Conservation (phyloP, 2,888 invertebrate species). For the Cremastinae sp. region DNA sequence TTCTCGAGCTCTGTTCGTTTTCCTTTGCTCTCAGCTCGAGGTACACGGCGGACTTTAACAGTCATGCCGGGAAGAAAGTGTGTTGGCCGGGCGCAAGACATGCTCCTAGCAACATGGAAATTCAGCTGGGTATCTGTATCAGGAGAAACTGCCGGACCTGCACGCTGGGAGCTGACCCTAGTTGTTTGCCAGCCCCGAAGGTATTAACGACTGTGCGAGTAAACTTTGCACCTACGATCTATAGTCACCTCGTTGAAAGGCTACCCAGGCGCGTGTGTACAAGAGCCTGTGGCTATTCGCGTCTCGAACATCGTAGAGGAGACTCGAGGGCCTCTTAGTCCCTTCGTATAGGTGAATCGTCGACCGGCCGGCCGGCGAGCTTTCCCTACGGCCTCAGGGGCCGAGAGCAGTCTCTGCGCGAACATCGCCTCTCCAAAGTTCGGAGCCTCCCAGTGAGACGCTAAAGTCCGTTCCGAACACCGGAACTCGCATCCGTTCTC, state of each 20-base stretch:
- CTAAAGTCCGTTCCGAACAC: slow-evolving; percentile 48
- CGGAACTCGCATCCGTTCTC: background rate
- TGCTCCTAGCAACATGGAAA: slow-evolving; percentile 44
- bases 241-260: slow-evolving; percentile 4
- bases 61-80: slow-evolving; percentile 66
- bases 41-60: slow-evolving; percentile 26
- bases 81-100: slow-evolving; percentile 29
- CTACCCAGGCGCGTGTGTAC: background rate
- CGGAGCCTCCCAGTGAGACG: slow-evolving; percentile 36
- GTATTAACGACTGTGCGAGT: slow-evolving; percentile 69
- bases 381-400: slow-evolving; percentile 37
- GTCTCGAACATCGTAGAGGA: slow-evolving; percentile 43
- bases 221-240: slow-evolving; percentile 59
- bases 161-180: slow-evolving; percentile 67
- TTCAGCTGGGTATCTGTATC: slow-evolving; percentile 52
- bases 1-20: slow-evolving; percentile 33
- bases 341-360: slow-evolving; percentile 45
- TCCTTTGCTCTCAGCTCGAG: slow-evolving; percentile 16
- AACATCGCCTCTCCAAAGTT: slow-evolving; percentile 50
- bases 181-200: slow-evolving; percentile 68
- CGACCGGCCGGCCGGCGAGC: slow-evolving; percentile 24
- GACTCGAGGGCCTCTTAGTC: slow-evolving; percentile 42
- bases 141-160: slow-evolving; percentile 25
- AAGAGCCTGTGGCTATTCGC: slow-evolving; percentile 44
- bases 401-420: slow-evolving; percentile 54